A percentile compares a stretch with the other conserved stretches of the same genome.
These are phyloP conservation scores for Synergus umbraculus DNA, from an alignment of 2,888 invertebrate genomes.

Conservation along the genomic window DNA sequence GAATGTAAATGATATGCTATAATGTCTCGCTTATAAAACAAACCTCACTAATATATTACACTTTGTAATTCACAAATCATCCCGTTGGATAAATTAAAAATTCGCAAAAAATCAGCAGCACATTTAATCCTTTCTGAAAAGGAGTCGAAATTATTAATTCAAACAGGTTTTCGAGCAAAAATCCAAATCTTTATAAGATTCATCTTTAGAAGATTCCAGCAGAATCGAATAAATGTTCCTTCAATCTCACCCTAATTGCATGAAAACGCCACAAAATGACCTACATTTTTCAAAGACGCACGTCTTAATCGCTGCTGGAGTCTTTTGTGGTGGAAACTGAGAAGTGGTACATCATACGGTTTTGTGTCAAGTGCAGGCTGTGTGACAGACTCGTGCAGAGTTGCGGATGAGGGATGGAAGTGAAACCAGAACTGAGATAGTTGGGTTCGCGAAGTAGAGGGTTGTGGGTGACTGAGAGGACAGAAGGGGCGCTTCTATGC, in stretches of 20 bases:
- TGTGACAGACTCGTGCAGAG: slow-evolving; percentile 46
- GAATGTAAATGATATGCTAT: slow-evolving; percentile 5
- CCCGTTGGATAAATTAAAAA: background rate
- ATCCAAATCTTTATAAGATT: background rate
- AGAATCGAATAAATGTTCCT: too few species aligned
- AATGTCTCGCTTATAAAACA: background rate
- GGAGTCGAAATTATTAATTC: background rate
- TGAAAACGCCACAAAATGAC: background rate
- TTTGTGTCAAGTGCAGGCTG: slow-evolving; percentile 55
- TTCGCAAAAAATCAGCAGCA: background rate
- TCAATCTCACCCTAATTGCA: too few species aligned
- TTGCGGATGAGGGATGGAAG: slow-evolving; percentile 37
- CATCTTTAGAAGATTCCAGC: background rate
- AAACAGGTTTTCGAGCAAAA: background rate
- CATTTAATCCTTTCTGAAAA: background rate
- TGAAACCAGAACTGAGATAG: slow-evolving; percentile 38
- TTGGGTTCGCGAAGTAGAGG: slow-evolving; percentile 2
- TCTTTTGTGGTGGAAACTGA: slow-evolving; percentile 35
- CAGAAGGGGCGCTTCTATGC: background rate
- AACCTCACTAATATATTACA: background rate
- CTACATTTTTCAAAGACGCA: background rate
- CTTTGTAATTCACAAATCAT: background rate
- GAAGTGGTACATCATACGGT: slow-evolving; percentile 50
- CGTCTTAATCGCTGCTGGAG: background rate
- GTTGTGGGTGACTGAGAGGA: slow-evolving; percentile 15